Evolutionary conservation across 2,113 vertebrate species (phyloP).

Genomic region (Thermophis baileyi): DNA sequence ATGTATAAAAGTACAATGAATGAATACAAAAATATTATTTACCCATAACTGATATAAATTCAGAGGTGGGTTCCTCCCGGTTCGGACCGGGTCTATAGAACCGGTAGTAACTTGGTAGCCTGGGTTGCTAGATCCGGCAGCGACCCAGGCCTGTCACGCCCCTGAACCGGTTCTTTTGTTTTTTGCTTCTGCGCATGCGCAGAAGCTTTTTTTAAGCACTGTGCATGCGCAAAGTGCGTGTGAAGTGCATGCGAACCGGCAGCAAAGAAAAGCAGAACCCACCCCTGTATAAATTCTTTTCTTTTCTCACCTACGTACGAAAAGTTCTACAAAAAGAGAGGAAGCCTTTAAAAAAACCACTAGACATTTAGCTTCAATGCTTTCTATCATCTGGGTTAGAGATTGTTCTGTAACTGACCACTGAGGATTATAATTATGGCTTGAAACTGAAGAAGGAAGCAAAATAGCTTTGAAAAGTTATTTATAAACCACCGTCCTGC

Average conservation of each 20-base stretch:
- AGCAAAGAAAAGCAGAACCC: too few species aligned
- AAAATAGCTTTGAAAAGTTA: conserved; percentile 49
- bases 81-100: too few species aligned
- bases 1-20: background rate
- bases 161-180: too few species aligned
- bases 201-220: too few species aligned
- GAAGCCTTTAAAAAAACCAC: background rate
- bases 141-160: too few species aligned
- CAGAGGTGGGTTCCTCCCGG: too few species aligned
- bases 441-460: conserved; percentile 62
- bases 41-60: background rate
- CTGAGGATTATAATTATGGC: conserved; percentile 67
- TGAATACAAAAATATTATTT: background rate
- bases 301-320: background rate
- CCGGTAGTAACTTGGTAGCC: too few species aligned
- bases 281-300: background rate
- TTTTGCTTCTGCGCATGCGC: too few species aligned
- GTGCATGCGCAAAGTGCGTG: too few species aligned
- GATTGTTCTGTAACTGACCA: conserved; percentile 43
- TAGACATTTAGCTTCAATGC: conserved; percentile 6
- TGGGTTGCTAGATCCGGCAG: too few species aligned
- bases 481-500: conserved; percentile 63
- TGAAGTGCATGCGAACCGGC: too few species aligned
- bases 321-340: conserved; percentile 19
- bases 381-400: conserved; percentile 33